Evolutionary conservation across 2,888 invertebrate genomes (phyloP).

Genomic region (Aproaerema taeniolella): DNA sequence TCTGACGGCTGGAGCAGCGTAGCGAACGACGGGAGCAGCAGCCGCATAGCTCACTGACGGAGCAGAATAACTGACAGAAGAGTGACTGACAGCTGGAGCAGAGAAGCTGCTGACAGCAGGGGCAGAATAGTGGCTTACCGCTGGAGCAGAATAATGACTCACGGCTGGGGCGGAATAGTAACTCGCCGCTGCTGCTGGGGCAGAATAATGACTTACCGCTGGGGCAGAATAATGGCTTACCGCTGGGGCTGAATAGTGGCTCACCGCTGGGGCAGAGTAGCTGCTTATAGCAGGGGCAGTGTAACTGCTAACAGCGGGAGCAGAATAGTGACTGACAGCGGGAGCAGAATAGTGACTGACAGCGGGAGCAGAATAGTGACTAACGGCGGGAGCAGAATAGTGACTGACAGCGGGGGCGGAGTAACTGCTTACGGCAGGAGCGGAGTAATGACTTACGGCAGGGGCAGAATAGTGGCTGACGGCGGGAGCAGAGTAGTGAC

Average conservation of each 20-base stretch:
- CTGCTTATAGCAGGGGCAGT: conserved; percentile 11
- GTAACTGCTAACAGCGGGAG: conserved; percentile 6
- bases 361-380: background rate
- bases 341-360: conserved; percentile 10
- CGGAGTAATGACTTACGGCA: conserved; percentile 9
- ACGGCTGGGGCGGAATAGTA: conserved; percentile 14
- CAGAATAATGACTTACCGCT: conserved; percentile 9
- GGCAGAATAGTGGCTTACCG: conserved; percentile 13
- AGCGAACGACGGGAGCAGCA: conserved; percentile 5
- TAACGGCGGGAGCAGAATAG: conserved; percentile 10
- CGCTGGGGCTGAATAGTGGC: conserved; percentile 10
- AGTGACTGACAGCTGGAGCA: conserved; percentile 8
- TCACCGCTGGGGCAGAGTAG: conserved; percentile 7
- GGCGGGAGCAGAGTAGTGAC: conserved; percentile 10
- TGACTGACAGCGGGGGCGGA: conserved; percentile 14
- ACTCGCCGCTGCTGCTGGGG: conserved; percentile 10
- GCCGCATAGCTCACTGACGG: conserved; percentile 14
- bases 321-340: conserved; percentile 7
- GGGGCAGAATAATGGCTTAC: conserved; percentile 8
- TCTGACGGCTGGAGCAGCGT: conserved; percentile 5
- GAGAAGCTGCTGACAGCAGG: conserved; percentile 11
- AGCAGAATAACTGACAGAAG: conserved; percentile 19
- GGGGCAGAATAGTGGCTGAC: conserved; percentile 16
- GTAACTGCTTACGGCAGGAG: conserved; percentile 17
- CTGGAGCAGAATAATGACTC: conserved; percentile 9